A percentile compares a stretch with the other conserved stretches of the same genome.
These are phyloP conservation scores for Acestrorhynchus altus DNA, from an alignment of 2,797 vertebrate genomes.

Conservation along the genomic window DNA sequence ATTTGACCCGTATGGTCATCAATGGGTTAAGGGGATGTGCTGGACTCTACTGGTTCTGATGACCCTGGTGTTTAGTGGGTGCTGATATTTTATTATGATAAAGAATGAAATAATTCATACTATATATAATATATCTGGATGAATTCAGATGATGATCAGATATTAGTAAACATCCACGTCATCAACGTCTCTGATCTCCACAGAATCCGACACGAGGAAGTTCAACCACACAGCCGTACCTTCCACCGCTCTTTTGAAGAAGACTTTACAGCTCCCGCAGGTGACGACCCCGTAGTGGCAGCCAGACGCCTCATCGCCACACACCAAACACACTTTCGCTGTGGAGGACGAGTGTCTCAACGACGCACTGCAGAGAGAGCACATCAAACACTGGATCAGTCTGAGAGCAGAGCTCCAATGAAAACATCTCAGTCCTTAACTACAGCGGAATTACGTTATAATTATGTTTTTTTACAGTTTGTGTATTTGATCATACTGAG, in stretches of 20 bases:
- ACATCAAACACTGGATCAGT: slow-evolving; percentile 42
- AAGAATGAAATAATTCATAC: no score
- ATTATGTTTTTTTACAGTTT: no score
- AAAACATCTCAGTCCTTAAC: no score
- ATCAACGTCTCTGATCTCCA: no score
- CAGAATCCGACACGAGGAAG: neutral
- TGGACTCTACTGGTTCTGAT: neutral
- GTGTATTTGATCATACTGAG: no score
- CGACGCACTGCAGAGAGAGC: slow-evolving; percentile 83
- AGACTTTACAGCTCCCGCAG: slow-evolving; percentile 99
- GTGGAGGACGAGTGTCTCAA: slow-evolving; percentile 94
- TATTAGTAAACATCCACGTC: no score
- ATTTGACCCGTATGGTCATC: no score
- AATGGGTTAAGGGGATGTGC: neutral
- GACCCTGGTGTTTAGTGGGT: neutral
- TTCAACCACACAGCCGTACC: slow-evolving; percentile 75
- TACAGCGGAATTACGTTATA: no score
- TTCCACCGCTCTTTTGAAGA: slow-evolving; percentile 99
- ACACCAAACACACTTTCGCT: slow-evolving; percentile 98
- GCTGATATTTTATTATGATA: no score
- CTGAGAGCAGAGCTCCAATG: neutral
- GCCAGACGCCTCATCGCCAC: slow-evolving; percentile 96
- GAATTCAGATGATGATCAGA: no score
- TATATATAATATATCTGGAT: neutral
- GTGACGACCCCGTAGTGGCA: slow-evolving; percentile 99